Evolutionary conservation across 2,797 vertebrate species (phyloP), one percentile per base, ranked within the genome.

Genomic region (Cossypha polioptera): DNA sequence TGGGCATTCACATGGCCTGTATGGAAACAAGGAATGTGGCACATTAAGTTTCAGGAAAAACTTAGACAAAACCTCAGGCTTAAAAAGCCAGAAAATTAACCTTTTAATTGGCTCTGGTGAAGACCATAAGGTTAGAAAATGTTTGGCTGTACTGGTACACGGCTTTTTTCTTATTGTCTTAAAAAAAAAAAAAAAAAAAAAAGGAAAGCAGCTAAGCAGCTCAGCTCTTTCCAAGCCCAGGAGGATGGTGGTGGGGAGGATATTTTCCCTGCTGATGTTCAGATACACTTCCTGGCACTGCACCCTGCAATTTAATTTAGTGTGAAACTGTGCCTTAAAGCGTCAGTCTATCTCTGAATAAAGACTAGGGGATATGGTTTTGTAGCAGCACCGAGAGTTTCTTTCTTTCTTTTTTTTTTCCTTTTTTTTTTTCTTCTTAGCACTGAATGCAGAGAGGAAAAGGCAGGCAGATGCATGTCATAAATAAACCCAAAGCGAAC

Each of bases 391-490:
- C 8, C 1, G 0, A 77, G 59, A 79, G 31, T 20, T 68, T 28
- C 13, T n/a, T 55, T 36, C 5, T 31, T 24, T 42, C 2, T 11
- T 24, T 36, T 26, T 14, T 43, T 14, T 35, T 16, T 45, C 0
- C 12, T 14, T 63, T 4, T 12, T 36, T 79, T 88, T 71, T 90
- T 84, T 68, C 18, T 82, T 79, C 82, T 48, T 50, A 54, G 47
- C n/a, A 45, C 62, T 94, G 80, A 95, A 94, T 61, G 57, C 61
- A 81, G 76, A 94, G 92, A 96, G 92, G 91, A 95, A 96, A 91
- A 96, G 89, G 92, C 92, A 93, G 89, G 91, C 95, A 94, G 89
- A 96, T 92, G 93, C 95, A 80, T 92, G 77, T 94, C 91, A 94
- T 92, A 78, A 94, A 94, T 84, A 89, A 82, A 94, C 84, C 79